These are phyloP conservation scores for human (Homo sapiens) DNA, from an alignment of 2,113 vertebrate genomes.

Conservation along the genomic window GRCh38 chr6:148021501-148022000, in stretches of 20 bases:
- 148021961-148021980: background rate
- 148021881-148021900: background rate
- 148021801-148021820: background rate
- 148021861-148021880: background rate
- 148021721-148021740: background rate
- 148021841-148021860: background rate
- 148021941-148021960: background rate
- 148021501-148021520: background rate
- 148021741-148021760: background rate
- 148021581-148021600: background rate
- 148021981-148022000: background rate
- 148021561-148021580: background rate
- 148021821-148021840: background rate
- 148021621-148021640: background rate
- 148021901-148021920: background rate
- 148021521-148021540: constrained; percentile 19
- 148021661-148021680: background rate
- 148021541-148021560: background rate
- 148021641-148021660: background rate
- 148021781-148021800: background rate
- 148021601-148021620: background rate
- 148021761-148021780: background rate
- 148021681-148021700: background rate
- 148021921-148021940: background rate
- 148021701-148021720: background rate